A percentile compares a stretch with the other conserved stretches of the same genome.
Evolutionary conservation across 2,888 invertebrate genomes (phyloP).

Genomic region (Drosophila pseudotalamancana): DNA sequence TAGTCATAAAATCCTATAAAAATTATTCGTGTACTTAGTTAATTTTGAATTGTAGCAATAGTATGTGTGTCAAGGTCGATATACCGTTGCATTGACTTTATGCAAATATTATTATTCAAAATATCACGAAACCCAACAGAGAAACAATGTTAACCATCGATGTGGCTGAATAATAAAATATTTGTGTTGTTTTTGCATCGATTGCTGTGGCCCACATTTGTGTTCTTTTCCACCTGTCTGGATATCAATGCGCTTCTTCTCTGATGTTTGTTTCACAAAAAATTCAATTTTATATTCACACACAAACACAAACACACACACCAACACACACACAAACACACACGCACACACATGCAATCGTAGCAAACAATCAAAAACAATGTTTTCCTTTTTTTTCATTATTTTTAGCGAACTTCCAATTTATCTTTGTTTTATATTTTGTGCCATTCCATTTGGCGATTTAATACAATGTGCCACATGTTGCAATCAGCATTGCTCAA

Average conservation of each 20-base stretch:
- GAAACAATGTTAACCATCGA: constrained; percentile 1
- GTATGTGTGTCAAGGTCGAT: constrained; percentile 14
- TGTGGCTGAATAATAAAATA: constrained; percentile 23
- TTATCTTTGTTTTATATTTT: constrained; percentile 3
- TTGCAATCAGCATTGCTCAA: constrained; percentile 33
- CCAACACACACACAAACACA: not conserved
- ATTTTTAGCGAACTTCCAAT: constrained; percentile 22
- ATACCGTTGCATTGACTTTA: not conserved
- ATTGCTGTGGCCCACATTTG: constrained; percentile 7
- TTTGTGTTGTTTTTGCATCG: constrained; percentile 31
- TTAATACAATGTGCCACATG: constrained; percentile 47
- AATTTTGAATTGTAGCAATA: not conserved
- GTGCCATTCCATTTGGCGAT: constrained; percentile 7
- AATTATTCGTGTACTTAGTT: not conserved
- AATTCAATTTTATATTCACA: constrained; percentile 59
- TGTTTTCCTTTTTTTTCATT: constrained; percentile 24
- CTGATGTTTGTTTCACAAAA: constrained; percentile 57
- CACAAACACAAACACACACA: constrained; percentile 17
- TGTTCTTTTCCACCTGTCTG: constrained; percentile 32
- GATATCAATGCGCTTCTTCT: constrained; percentile 39
- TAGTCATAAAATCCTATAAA: not conserved
- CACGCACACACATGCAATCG: not conserved
- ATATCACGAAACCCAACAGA: not conserved
- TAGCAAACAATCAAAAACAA: constrained; percentile 17
- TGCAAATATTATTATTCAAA: constrained; percentile 1